Base-by-base conservation (phyloP, 2,113 vertebrate genomes). In the Nerophis lumbriciformis region DNA sequence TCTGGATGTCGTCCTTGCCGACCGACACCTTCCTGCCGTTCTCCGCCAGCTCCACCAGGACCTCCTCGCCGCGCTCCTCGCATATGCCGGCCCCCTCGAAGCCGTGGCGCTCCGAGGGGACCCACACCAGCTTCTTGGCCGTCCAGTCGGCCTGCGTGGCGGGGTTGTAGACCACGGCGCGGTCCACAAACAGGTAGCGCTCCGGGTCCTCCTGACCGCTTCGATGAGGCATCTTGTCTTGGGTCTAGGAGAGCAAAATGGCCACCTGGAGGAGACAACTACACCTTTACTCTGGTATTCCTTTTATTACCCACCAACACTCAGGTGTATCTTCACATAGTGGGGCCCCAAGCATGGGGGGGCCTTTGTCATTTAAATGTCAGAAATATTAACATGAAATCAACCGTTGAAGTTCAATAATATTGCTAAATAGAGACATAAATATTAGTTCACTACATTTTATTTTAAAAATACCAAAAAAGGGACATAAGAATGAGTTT, bases 81-180 rank as follows among this genome's bases (percentile, higher is more conserved):
- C 93, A 92, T 83, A 98, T 90, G 73, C 95, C 89, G 72, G 95
- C 95, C 7, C 93, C 94, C 90, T 98, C 95, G 8, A 98, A 98
- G 36, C 95, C 95, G 53, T 97, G 94, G 63, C 95, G 93, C 73
- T 98, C 95, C 0, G 95, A 98, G 7, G 95, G 95, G 65, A 98
- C 90, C 95, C 95, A 98, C 76, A 98, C 94, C 73, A 97, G 80
- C 73, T 95, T 96, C 66, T 97, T 98, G 48, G 95, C 95, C 6
- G 95, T 98, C 95, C 95, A 98, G 73, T 98, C 95, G 1, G 95
- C 95, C 88, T 98, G 95, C 0, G 95, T 94, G 84, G 94, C 95
- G 48, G 95, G 94, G 89, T 97, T 98, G 90, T 96, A 97, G 62
- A 98, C 94, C 57, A 97, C 93, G 48, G 94, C 94, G 80, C 94